phyloP scores from a whole-genome alignment of 2,113 vertebrate species.

The Hemiprocne comata region DNA sequence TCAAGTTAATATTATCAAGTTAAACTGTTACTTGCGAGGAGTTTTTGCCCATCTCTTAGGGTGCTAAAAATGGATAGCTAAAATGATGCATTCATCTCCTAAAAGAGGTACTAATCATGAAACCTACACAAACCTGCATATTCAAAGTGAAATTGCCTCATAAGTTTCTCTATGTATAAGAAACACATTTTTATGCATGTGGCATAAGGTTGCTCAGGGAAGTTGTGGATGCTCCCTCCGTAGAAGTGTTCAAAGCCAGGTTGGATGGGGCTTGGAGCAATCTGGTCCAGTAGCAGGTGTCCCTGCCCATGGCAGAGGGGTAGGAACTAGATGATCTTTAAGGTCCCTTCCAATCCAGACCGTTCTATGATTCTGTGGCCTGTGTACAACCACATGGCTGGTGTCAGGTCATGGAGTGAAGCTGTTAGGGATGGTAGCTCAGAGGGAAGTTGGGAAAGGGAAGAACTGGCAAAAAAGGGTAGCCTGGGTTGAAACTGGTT shows the following conservation, averaged over 20 bases:
- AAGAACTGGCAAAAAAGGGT: not conserved
- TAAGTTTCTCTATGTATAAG: not conserved
- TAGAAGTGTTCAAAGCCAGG: too few relatives aligned
- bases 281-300: too few relatives aligned
- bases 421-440: not conserved
- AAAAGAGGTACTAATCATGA: not conserved
- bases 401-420: not conserved
- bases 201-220: too few relatives aligned
- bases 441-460: not conserved
- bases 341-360: too few relatives aligned
- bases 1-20: not conserved
- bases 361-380: too few relatives aligned
- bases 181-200: not conserved
- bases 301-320: too few relatives aligned
- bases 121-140: not conserved
- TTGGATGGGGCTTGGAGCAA: too few relatives aligned
- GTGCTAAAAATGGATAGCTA: not conserved
- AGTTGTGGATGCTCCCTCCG: too few relatives aligned
- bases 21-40: not conserved
- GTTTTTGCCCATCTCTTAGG: not conserved
- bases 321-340: too few relatives aligned
- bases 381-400: not conserved
- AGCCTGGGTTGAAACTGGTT: not conserved
- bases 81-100: not conserved
- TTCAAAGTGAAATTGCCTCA: not conserved